Percentiles rank a stretch among this genome's conserved stretches.
These are phyloP conservation scores for Crotalus viridis DNA, from an alignment of 2,113 vertebrate species.

Conservation along the genomic window DNA sequence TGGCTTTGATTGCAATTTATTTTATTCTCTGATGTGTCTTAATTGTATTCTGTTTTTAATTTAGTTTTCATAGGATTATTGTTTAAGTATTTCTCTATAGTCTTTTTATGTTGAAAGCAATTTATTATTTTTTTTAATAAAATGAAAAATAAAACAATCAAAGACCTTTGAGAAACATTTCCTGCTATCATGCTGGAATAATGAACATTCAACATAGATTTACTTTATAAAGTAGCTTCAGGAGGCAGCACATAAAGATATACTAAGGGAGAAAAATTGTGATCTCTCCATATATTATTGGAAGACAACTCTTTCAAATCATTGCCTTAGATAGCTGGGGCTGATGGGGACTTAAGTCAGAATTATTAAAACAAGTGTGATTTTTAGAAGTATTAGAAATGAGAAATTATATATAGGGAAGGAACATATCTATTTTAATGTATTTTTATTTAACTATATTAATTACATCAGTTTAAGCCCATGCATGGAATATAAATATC, in stretches of 20 bases:
- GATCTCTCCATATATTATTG: not conserved
- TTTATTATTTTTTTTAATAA: not conserved
- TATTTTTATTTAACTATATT: not conserved
- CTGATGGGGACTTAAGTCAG: not conserved
- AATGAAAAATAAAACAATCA: not conserved
- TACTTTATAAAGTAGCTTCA: not conserved
- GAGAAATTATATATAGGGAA: not conserved
- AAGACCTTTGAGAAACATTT: not conserved
- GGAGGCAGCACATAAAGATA: not conserved
- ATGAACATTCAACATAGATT: not conserved
- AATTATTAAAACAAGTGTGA: not conserved
- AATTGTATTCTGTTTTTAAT: not conserved
- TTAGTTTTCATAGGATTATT: not conserved
- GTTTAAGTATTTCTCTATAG: not conserved
- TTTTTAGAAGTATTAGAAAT: not conserved
- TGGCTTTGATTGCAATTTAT: not conserved
- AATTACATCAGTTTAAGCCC: not conserved
- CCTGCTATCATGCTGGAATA: not conserved
- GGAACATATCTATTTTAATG: not conserved
- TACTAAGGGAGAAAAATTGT: not conserved
- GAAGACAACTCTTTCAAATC: not conserved
- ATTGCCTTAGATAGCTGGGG: not conserved
- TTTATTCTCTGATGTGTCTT: not conserved
- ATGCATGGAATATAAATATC: not conserved
- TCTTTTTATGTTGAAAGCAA: not conserved